These are phyloP conservation scores for Holothuria glaberrima DNA, from an alignment of 35 echinoderm and acorn worm species.

Conservation along the genomic window DNA sequence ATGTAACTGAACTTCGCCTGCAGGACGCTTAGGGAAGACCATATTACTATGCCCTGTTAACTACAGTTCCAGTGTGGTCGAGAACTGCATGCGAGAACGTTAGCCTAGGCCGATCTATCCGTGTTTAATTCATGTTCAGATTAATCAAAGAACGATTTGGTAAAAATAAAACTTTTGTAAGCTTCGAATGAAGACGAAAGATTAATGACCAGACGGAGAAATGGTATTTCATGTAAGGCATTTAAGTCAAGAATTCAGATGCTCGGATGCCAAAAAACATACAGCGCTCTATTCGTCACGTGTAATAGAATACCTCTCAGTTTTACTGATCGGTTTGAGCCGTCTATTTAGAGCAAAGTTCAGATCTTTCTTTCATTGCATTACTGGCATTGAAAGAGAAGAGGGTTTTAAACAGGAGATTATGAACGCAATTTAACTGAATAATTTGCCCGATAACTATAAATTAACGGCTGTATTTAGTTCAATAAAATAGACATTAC, in stretches of 20 bases:
- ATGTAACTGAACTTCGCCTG: not conserved
- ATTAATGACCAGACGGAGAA: conserved; percentile 17
- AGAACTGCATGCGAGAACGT: conserved; percentile 8
- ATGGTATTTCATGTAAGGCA: not conserved
- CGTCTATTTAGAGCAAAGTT: conserved; percentile 27
- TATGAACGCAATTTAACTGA: no score
- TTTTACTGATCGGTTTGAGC: not conserved
- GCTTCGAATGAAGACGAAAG: not conserved
- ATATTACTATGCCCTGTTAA: not conserved
- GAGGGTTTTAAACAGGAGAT: no score
- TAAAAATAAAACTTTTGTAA: conserved; percentile 19
- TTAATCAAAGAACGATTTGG: conserved; percentile 47
- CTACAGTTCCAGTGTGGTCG: not conserved
- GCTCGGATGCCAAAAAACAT: not conserved
- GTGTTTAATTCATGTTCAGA: conserved; percentile 1
- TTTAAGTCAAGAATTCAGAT: conserved; percentile 21
- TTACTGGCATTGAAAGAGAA: no score
- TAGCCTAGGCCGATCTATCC: not conserved
- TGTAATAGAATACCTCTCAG: conserved; percentile 27
- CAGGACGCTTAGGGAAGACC: conserved; percentile 32
- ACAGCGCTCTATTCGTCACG: conserved; percentile 26
- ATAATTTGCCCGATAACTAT: no score
- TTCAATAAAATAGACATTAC: no score
- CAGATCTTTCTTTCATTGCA: not conserved
- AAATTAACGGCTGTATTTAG: no score